Conservation (phyloP, 2,113 vertebrate genomes). For the Ondatra zibethicus region DNA sequence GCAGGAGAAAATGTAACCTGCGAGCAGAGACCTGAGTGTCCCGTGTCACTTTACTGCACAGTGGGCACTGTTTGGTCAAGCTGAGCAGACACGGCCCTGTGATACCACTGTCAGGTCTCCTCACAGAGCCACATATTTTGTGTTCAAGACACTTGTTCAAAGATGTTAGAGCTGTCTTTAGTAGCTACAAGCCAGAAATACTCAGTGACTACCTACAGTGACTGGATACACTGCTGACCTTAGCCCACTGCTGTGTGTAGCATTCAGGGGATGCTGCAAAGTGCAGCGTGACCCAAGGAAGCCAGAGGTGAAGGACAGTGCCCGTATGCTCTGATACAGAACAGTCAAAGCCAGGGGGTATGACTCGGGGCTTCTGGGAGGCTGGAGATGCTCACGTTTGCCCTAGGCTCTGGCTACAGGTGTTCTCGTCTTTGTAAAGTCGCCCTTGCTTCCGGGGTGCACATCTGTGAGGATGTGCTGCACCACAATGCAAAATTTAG, state of each 20-base stretch:
- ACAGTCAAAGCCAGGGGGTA: accelerated
- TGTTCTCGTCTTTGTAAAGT: accelerated
- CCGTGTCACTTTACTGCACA: not conserved
- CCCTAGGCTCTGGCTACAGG: accelerated
- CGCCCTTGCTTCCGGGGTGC: accelerated
- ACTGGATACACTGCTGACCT: accelerated
- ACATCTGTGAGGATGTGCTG: accelerated
- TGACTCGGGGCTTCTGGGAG: accelerated
- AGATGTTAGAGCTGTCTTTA: not conserved
- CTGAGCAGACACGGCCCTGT: accelerated
- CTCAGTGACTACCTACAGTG: accelerated
- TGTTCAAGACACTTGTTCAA: accelerated
- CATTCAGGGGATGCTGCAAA: accelerated
- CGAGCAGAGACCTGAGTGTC: accelerated
- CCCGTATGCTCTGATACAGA: too few relatives aligned
- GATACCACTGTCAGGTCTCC: accelerated
- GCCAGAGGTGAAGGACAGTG: not conserved
- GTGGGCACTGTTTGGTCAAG: not conserved
- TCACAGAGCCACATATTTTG: accelerated
- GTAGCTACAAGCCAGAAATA: accelerated
- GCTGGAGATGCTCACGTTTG: accelerated
- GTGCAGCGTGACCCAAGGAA: accelerated
- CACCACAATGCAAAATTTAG: not conserved
- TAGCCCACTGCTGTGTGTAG: accelerated
- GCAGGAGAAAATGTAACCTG: accelerated